These are phyloP conservation scores for Sandelia bainsii DNA, from an alignment of 2,797 vertebrate species.

Conservation along the genomic window DNA sequence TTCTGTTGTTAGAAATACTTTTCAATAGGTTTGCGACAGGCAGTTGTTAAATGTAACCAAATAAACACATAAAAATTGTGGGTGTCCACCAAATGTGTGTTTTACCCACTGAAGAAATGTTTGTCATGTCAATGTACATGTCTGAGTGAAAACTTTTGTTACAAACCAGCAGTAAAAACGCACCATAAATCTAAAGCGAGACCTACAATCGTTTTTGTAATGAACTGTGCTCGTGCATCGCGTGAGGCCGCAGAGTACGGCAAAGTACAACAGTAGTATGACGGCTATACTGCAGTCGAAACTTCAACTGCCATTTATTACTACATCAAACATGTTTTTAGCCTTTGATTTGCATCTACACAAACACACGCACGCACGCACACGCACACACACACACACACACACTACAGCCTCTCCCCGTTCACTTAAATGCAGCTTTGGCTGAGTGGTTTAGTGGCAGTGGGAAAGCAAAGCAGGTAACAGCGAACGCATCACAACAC, in stretches of 20 bases:
- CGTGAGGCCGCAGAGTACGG: background rate
- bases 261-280: background rate
- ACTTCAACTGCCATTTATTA: slow-evolving; percentile 1
- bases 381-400: slow-evolving; percentile 6
- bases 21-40: background rate
- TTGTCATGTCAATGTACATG: background rate
- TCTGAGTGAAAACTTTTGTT: background rate
- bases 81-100: background rate
- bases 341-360: slow-evolving; percentile 8
- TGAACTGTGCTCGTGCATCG: slow-evolving; percentile 30
- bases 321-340: slow-evolving; percentile 10
- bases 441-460: slow-evolving; percentile 55
- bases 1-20: background rate
- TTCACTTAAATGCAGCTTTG: slow-evolving; percentile 47
- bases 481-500: slow-evolving; percentile 42
- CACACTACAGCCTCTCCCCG: background rate
- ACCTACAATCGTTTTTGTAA: background rate
- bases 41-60: slow-evolving; percentile 26
- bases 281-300: background rate
- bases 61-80: slow-evolving; percentile 1
- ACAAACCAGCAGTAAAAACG: slow-evolving; percentile 16
- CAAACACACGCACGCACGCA: background rate
- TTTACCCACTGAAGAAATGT: background rate
- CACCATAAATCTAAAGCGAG: slow-evolving; percentile 24
- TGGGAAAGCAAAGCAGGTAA: slow-evolving; percentile 50